Percentiles rank a stretch among this genome's conserved stretches.
Conservation (phyloP, 2,113 vertebrate species). For the Donacobius atricapilla region DNA sequence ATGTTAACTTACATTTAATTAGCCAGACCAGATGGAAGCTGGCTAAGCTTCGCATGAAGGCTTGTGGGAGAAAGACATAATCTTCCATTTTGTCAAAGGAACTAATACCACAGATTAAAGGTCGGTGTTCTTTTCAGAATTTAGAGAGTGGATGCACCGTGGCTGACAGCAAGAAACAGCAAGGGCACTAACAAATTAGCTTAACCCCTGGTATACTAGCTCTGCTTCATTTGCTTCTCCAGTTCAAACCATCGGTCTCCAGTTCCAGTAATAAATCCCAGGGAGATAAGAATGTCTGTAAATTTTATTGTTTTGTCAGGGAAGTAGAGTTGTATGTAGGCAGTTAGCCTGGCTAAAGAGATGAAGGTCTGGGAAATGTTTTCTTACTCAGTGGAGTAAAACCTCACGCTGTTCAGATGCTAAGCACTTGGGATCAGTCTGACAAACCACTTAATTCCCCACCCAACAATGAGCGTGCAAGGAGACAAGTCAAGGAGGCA, state of each 20-base stretch:
- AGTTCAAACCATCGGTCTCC: neutral
- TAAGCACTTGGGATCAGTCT: conserved; percentile 32
- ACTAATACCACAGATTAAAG: conserved; percentile 52
- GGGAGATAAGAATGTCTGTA: neutral
- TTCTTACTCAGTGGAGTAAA: neutral
- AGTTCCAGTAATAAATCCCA: conserved; percentile 1
- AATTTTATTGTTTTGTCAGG: neutral
- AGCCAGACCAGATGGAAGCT: conserved; percentile 53
- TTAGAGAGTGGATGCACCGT: neutral
- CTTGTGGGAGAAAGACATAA: conserved; percentile 49
- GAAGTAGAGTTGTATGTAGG: neutral
- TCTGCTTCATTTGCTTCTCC: neutral
- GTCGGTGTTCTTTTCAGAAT: conserved; percentile 47
- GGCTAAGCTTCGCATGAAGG: conserved; percentile 31
- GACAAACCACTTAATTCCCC: conserved; percentile 18
- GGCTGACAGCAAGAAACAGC: neutral
- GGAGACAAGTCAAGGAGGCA: conserved; percentile 26
- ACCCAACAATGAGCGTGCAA: neutral
- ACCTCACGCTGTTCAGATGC: neutral
- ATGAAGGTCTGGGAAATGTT: neutral
- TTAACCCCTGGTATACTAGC: neutral
- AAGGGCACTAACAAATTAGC: conserved; percentile 5
- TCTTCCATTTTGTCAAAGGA: conserved; percentile 61
- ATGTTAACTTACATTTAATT: conserved; percentile 59
- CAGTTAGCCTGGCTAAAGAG: neutral